Percentiles rank a stretch among this genome's conserved stretches.
phyloP scores from a whole-genome alignment of 2,797 vertebrate species.

The Heliangelus exortis region DNA sequence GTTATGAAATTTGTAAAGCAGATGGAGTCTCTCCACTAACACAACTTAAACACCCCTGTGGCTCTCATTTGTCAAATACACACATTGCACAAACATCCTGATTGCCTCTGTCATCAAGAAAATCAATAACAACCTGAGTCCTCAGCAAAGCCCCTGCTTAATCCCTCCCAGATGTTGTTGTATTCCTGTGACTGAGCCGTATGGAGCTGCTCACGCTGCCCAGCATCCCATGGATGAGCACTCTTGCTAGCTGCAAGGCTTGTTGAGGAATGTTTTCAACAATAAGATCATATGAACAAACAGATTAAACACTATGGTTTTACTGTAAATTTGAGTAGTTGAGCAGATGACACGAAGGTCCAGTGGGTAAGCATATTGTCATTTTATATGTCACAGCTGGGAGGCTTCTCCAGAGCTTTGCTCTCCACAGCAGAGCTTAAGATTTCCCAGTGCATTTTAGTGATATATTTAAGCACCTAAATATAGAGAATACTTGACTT shows the following conservation, averaged over 20 bases:
- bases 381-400: background rate
- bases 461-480: slow-evolving; percentile 51
- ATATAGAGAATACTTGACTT: slow-evolving; percentile 53
- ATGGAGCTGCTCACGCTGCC: background rate
- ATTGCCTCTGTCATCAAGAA: slow-evolving; percentile 13
- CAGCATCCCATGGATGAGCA: background rate
- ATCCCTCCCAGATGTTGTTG: accelerated
- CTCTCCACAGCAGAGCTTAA: background rate
- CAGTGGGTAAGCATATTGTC: background rate
- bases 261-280: background rate
- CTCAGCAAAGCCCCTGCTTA: background rate
- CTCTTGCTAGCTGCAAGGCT: background rate
- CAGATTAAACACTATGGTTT: background rate
- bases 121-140: background rate
- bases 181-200: background rate
- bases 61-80: slow-evolving; percentile 36
- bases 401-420: slow-evolving; percentile 8
- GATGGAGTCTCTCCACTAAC: slow-evolving; percentile 64
- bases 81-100: background rate
- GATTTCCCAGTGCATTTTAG: slow-evolving; percentile 31
- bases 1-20: slow-evolving; percentile 72
- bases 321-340: background rate
- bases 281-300: background rate
- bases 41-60: slow-evolving; percentile 45
- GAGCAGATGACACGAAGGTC: background rate